phyloP scores from a whole-genome alignment of 2,888 invertebrate genomes.

The Escarpia spicata region DNA sequence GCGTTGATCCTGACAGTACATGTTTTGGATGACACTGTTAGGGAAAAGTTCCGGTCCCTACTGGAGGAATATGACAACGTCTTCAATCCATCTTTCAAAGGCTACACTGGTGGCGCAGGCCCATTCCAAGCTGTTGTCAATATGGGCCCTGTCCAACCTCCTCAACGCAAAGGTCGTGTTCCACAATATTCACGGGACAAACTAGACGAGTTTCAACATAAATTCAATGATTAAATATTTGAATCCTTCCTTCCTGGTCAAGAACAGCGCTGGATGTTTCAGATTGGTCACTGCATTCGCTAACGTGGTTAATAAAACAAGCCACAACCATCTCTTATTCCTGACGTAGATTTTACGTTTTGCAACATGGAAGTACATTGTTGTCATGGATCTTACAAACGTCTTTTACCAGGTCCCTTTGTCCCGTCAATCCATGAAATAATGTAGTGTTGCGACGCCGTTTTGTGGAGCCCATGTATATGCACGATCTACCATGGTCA shows the following conservation, averaged over 20 bases:
- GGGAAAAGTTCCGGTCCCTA: no score
- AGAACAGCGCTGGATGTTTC: conserved; percentile 35
- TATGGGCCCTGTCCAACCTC: conserved; percentile 45
- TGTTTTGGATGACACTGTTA: no score
- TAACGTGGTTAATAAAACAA: conserved; percentile 45
- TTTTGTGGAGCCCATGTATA: no score
- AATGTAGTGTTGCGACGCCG: no score
- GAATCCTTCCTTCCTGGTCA: conserved; percentile 46
- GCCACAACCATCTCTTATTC: conserved; percentile 39
- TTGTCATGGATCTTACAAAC: not conserved
- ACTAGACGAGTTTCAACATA: conserved; percentile 33
- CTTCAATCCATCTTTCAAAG: no score
- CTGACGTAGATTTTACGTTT: conserved; percentile 26
- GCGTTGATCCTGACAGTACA: conserved; percentile 30
- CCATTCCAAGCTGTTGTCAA: conserved; percentile 41
- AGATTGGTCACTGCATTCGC: conserved; percentile 44
- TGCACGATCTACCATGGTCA: no score
- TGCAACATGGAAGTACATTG: conserved; percentile 37
- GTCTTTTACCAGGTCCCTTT: no score
- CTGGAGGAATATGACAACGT: no score
- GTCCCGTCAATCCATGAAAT: no score
- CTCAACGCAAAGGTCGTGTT: conserved; percentile 44
- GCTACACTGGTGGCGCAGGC: no score
- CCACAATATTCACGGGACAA: conserved; percentile 42
- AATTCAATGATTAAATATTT: conserved; percentile 44